Evolutionary conservation across 2,888 invertebrate genomes (phyloP).

Genomic region (Mesoligia furuncula): DNA sequence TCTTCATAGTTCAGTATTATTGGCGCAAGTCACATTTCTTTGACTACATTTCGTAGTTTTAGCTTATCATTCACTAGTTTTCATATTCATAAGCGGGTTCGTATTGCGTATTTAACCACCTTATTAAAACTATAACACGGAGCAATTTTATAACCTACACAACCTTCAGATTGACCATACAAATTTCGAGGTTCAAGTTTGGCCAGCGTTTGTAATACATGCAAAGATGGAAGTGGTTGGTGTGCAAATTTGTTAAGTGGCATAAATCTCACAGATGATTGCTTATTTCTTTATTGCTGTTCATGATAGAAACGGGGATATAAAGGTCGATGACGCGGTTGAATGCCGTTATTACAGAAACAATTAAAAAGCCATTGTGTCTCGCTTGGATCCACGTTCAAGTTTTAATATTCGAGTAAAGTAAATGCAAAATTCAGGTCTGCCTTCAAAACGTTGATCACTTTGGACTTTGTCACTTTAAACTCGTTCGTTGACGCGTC

Average conservation of each 20-base stretch:
- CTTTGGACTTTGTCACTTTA: background rate
- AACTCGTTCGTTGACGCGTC: background rate
- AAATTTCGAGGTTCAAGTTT: background rate
- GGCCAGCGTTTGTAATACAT: background rate
- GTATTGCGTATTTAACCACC: background rate
- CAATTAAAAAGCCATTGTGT: no score
- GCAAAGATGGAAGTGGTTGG: slow-evolving; percentile 8
- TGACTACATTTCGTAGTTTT: slow-evolving; percentile 15
- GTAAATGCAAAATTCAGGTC: background rate
- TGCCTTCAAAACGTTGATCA: background rate
- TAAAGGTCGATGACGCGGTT: background rate
- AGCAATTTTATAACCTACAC: background rate
- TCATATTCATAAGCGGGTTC: background rate
- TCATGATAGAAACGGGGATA: background rate
- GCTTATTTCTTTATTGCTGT: background rate
- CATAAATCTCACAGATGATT: slow-evolving; percentile 14
- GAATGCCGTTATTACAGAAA: no score
- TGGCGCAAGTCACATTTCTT: slow-evolving; percentile 40
- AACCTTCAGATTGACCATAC: no score
- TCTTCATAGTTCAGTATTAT: slow-evolving; percentile 45
- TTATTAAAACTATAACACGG: background rate
- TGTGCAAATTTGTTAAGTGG: slow-evolving; percentile 2
- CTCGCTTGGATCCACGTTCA: no score
- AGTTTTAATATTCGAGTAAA: background rate
- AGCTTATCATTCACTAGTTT: slow-evolving; percentile 6